These are phyloP conservation scores for Sula dactylatra DNA, from an alignment of 2,113 vertebrate species.

Conservation along the genomic window DNA sequence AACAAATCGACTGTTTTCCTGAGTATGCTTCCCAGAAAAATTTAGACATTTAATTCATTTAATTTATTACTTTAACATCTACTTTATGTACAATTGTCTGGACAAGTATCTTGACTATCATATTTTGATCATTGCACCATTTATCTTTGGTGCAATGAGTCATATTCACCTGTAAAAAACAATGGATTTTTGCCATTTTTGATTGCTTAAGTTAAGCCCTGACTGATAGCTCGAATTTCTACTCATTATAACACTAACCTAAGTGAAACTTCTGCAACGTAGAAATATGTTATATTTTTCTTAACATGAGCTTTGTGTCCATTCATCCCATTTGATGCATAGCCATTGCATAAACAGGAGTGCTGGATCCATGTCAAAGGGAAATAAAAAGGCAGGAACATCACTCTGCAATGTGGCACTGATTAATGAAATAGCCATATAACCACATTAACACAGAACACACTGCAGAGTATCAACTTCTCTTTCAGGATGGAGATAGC, in stretches of 20 bases:
- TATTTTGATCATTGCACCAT: neutral
- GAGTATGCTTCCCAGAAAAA: neutral
- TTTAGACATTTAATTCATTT: neutral
- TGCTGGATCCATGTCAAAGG: neutral
- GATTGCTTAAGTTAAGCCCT: neutral
- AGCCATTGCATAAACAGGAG: neutral
- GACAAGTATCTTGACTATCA: neutral
- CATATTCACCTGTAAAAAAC: neutral
- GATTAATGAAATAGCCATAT: neutral
- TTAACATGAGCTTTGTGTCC: neutral
- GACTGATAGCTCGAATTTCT: neutral
- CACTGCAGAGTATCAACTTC: neutral
- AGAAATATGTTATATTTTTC: neutral
- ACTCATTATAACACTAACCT: neutral
- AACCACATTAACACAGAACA: neutral
- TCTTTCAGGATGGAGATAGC: neutral
- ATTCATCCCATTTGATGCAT: neutral
- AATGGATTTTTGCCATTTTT: neutral
- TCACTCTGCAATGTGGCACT: neutral
- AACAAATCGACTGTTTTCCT: neutral
- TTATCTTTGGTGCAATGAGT: neutral
- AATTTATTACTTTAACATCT: neutral
- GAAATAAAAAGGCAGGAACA: neutral
- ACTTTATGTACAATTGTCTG: neutral
- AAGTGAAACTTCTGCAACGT: neutral